phyloP scores from a whole-genome alignment of 2,888 invertebrate species.

The Drosophila cracens region DNA sequence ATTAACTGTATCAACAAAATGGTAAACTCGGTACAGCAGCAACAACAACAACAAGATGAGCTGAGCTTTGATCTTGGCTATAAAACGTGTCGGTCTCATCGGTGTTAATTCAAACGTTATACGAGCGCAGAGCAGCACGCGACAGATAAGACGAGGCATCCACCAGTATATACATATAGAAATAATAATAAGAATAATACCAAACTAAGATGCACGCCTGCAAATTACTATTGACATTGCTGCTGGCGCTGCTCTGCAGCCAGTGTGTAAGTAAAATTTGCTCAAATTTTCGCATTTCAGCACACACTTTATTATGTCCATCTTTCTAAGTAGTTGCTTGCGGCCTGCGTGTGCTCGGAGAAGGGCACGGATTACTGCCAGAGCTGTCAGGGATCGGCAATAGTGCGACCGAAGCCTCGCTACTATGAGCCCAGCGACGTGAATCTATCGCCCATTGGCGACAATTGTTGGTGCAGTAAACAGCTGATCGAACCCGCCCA shows the following conservation, averaged over 20 bases:
- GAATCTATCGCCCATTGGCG: constrained; percentile 80
- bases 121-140: constrained; percentile 62
- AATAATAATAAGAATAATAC: not conserved
- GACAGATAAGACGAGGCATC: constrained; percentile 48
- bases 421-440: constrained; percentile 62
- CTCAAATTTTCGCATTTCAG: not conserved
- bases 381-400: constrained; percentile 60
- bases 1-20: not conserved
- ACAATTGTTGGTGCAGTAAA: constrained; percentile 83
- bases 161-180: constrained; percentile 5
- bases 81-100: constrained; percentile 65
- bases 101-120: constrained; percentile 69
- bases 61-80: constrained; percentile 43
- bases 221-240: constrained; percentile 51
- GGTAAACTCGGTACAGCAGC: not conserved
- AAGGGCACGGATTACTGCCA: constrained; percentile 80
- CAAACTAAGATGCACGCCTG: constrained; percentile 40
- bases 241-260: constrained; percentile 55
- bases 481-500: constrained; percentile 83
- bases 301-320: not conserved
- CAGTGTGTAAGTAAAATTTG: constrained; percentile 49
- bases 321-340: constrained; percentile 59
- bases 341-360: constrained; percentile 80
- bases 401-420: constrained; percentile 70
- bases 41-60: constrained; percentile 11